Percentiles rank a stretch among this genome's conserved stretches.
Conservation (phyloP, 92 coral and sea anemone genomes). For the Virgularia gustaviana region DNA sequence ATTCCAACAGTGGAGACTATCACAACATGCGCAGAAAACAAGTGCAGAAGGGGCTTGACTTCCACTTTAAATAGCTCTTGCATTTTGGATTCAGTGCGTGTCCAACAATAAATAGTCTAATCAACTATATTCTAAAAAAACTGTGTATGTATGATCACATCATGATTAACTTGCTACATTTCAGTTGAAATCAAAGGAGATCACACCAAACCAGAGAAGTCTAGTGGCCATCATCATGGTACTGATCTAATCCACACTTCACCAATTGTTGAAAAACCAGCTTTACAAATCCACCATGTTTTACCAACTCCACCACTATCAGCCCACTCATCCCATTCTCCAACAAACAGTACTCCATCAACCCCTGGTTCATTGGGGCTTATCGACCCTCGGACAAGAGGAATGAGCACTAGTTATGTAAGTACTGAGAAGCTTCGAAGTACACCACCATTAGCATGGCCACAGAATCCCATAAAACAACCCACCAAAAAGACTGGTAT, state of each 20-base stretch:
- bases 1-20: too few species aligned
- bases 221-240: background rate
- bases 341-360: constrained; percentile 48
- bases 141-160: too few species aligned
- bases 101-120: too few species aligned
- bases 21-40: too few species aligned
- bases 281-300: constrained; percentile 38
- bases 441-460: constrained; percentile 12
- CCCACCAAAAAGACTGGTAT: constrained; percentile 21
- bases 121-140: too few species aligned
- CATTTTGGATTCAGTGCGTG: too few species aligned
- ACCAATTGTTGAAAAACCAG: constrained; percentile 7
- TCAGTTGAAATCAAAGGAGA: constrained; percentile 31
- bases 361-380: constrained; percentile 27
- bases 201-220: background rate
- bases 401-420: constrained; percentile 12
- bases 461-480: background rate
- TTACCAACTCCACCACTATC: constrained; percentile 95
- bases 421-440: background rate
- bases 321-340: constrained; percentile 69
- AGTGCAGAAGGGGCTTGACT: too few species aligned
- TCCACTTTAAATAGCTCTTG: too few species aligned
- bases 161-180: background rate
- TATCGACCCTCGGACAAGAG: constrained; percentile 20
- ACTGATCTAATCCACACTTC: constrained; percentile 7